Percentiles rank a stretch among this genome's conserved stretches.
These are phyloP conservation scores for Diplodus puntazzo DNA, from an alignment of 2,797 vertebrate genomes.

Conservation along the genomic window DNA sequence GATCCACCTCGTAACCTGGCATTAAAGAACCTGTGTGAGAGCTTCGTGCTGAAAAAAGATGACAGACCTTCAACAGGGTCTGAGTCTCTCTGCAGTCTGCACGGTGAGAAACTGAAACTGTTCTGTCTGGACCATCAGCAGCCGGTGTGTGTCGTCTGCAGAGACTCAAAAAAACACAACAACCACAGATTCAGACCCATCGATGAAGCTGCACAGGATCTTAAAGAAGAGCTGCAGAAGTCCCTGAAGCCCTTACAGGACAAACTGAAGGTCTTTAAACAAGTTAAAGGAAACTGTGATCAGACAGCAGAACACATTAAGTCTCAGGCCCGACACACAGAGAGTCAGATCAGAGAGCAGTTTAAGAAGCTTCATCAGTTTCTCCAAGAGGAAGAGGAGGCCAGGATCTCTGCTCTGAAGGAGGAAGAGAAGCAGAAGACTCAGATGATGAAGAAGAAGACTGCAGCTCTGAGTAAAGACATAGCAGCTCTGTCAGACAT, in stretches of 20 bases:
- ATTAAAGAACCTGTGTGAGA: too few relatives aligned
- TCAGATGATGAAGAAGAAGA: conserved; percentile 10
- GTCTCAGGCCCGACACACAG: neutral
- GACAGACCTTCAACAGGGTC: neutral
- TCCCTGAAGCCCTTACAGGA: neutral
- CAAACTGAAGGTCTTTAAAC: neutral
- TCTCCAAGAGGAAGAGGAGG: neutral
- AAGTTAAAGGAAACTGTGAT: neutral
- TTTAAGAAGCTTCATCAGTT: conserved; percentile 11
- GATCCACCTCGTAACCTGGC: neutral
- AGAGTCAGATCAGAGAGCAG: neutral
- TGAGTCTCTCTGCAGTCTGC: neutral
- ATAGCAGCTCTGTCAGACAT: conserved; percentile 21
- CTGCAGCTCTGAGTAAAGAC: neutral
- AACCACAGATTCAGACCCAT: neutral
- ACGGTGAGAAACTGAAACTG: neutral
- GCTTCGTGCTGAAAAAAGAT: neutral
- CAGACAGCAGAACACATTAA: neutral
- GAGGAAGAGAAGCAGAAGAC: conserved; percentile 13
- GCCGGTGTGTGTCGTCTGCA: neutral
- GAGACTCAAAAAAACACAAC: neutral
- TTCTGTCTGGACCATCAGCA: conserved; percentile 1
- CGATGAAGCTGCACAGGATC: neutral
- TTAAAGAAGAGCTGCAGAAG: neutral
- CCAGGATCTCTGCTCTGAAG: too few relatives aligned